Conservation (phyloP, 2,113 vertebrate species). For the Podarcis cretensis region DNA sequence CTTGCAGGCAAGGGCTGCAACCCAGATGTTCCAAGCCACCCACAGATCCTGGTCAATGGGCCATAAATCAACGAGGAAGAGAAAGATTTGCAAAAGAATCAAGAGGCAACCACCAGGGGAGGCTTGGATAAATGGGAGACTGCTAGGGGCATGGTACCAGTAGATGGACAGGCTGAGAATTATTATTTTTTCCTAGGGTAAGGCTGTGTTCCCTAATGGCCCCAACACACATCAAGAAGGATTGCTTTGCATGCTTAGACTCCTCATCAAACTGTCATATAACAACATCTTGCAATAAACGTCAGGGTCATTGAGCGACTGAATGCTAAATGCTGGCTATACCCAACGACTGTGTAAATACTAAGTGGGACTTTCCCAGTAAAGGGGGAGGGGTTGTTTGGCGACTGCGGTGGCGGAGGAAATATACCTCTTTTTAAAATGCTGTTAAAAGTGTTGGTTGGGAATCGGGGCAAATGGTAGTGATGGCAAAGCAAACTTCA, state of each 20-base stretch:
- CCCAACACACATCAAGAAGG: slow-evolving; percentile 36
- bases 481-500: slow-evolving; percentile 5
- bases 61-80: slow-evolving; percentile 69
- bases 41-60: slow-evolving; percentile 65
- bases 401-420: too few relatives aligned
- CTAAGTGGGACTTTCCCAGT: slow-evolving; percentile 13
- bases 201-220: slow-evolving; percentile 52
- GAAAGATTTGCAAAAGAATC: slow-evolving; percentile 74
- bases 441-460: neutral
- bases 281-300: slow-evolving; percentile 23
- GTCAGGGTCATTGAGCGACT: slow-evolving; percentile 9
- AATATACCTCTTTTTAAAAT: neutral
- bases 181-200: slow-evolving; percentile 42
- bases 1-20: slow-evolving; percentile 46
- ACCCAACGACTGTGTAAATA: neutral
- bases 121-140: slow-evolving; percentile 57
- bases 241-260: slow-evolving; percentile 49
- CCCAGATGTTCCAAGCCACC: slow-evolving; percentile 71
- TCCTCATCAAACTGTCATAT: slow-evolving; percentile 6
- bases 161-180: slow-evolving; percentile 29
- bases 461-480: neutral
- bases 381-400: accelerated
- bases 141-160: slow-evolving; percentile 58
- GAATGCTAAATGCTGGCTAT: slow-evolving; percentile 29
- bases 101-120: slow-evolving; percentile 50